Base-by-base conservation (phyloP, 2,888 invertebrate genomes). In the Polydrusus tereticollis region DNA sequence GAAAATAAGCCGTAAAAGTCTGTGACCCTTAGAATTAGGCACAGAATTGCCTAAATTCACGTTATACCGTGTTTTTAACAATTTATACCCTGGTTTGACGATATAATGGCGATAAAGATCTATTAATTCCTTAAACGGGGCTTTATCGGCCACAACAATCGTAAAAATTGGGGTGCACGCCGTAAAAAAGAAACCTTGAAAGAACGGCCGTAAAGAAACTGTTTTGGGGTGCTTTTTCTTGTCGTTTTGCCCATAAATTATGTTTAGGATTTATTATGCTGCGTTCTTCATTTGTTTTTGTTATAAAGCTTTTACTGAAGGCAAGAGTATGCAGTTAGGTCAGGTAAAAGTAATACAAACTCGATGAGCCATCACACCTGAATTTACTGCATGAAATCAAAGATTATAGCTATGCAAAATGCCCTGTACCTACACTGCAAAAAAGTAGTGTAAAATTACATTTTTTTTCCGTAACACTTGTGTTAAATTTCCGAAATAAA, bases 101-200 rank as follows among this genome's bases (percentile, higher is more conserved):
- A 64, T 70, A 70, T 60, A 65, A 60, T 33, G 47, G 21, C 70
- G 70, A 70, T 70, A 70, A 58, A 59, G 47, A 70, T 70, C 70
- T 70, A 70, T 70, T 70, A 70, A 70, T 70, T 65, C 70, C 38
- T 70, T 65, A 70, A 70, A 65, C 70, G 70, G 29, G 29, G 33
- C 36, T 65, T 70, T 70, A 70, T 70, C 70, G 70, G 41, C 70
- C 52, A 41, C 65, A 65, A 70, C 70, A 70, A 70, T 70, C 69
- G 69, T 69, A 69, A 69, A 69, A 69, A 69, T 63, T 63, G 63
- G 63, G 63, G 69, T 63, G 69, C 69, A 62, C 33, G 63, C 45
- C 63, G 69, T 57, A 69, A 69, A 69, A 67, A 69, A 41, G 23
- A 50, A 43, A 43, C 57, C 58, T 41, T 45, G 43, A 47, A 63